A percentile compares a stretch with the other conserved stretches of the same genome.
phyloP scores from a whole-genome alignment of 1,140 invertebrate genomes.

The Neocloeon triangulifer region DNA sequence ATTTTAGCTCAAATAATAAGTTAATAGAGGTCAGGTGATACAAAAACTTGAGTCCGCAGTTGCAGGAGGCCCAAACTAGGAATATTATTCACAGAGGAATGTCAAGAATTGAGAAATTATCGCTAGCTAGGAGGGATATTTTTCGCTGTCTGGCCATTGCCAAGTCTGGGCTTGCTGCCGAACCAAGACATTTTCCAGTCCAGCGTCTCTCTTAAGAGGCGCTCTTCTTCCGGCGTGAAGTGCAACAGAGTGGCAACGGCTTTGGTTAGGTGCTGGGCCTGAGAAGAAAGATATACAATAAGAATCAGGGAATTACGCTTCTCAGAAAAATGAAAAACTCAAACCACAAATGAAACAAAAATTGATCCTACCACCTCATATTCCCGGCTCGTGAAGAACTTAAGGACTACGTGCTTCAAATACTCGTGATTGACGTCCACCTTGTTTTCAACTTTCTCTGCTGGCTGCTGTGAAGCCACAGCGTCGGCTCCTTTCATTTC shows the following conservation, averaged over 20 bases:
- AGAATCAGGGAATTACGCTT: too few species aligned
- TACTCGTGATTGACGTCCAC: constrained; percentile 73
- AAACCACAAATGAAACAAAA: neutral
- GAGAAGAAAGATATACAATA: constrained; percentile 11
- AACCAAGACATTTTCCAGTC: constrained; percentile 81
- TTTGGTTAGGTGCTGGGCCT: constrained; percentile 71
- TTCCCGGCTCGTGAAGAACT: constrained; percentile 71
- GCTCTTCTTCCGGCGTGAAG: constrained; percentile 68
- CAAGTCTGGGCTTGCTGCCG: constrained; percentile 34
- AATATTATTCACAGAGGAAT: too few species aligned
- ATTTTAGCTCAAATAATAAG: too few species aligned
- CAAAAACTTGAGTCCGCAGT: too few species aligned
- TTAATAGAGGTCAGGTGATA: too few species aligned
- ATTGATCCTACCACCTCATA: constrained; percentile 33
- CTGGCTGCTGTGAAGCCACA: constrained; percentile 5
- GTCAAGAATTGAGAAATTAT: too few species aligned
- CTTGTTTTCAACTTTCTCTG: too few species aligned
- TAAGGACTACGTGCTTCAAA: constrained; percentile 78
- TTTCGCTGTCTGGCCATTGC: constrained; percentile 29
- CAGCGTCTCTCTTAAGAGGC: constrained; percentile 60
- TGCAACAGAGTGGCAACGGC: constrained; percentile 67
- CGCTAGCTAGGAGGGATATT: constrained; percentile 29
- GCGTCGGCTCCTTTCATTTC: constrained; percentile 57
- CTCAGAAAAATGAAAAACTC: neutral
- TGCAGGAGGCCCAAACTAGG: too few species aligned